These are phyloP conservation scores for Podarcis siculus DNA, from an alignment of 2,797 vertebrate genomes.

Conservation along the genomic window DNA sequence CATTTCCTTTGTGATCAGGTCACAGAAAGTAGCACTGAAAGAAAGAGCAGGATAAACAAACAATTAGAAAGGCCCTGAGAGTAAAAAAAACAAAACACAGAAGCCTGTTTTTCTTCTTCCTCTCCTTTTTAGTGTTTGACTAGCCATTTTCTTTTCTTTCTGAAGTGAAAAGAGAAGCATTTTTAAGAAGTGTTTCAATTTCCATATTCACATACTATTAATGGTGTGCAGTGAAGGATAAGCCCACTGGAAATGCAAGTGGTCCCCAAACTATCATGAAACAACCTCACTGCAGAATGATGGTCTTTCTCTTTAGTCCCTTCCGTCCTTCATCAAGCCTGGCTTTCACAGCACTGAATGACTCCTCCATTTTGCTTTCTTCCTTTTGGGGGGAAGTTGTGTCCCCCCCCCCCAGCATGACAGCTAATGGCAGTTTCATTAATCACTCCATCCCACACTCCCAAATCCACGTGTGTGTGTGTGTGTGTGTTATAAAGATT, in stretches of 20 bases:
- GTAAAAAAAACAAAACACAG: conserved; percentile 69
- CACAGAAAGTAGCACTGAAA: conserved; percentile 77
- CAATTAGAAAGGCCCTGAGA: conserved; percentile 81
- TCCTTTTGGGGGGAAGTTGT: background rate
- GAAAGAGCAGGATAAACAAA: conserved; percentile 19
- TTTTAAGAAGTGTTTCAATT: conserved; percentile 62
- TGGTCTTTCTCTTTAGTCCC: conserved; percentile 53
- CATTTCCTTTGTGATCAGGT: conserved; percentile 75
- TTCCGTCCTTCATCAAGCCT: conserved; percentile 66
- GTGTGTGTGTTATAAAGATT: conserved; percentile 51
- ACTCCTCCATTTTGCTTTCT: conserved; percentile 48
- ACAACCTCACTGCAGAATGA: conserved; percentile 55
- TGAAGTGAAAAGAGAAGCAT: conserved; percentile 49
- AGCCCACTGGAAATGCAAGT: conserved; percentile 60
- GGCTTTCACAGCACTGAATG: conserved; percentile 62
- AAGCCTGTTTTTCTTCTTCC: conserved; percentile 60
- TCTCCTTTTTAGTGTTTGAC: conserved; percentile 74
- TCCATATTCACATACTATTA: conserved; percentile 67
- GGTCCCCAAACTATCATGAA: conserved; percentile 66
- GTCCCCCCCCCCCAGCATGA: conserved; percentile 49
- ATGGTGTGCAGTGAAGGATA: conserved; percentile 57
- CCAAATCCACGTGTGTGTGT: conserved; percentile 47
- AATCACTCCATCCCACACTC: conserved; percentile 61
- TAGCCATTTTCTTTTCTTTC: conserved; percentile 67
- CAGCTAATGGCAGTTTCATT: conserved; percentile 70